phyloP scores from a whole-genome alignment of 2,888 invertebrate species.

The Odontocolon sp. region DNA sequence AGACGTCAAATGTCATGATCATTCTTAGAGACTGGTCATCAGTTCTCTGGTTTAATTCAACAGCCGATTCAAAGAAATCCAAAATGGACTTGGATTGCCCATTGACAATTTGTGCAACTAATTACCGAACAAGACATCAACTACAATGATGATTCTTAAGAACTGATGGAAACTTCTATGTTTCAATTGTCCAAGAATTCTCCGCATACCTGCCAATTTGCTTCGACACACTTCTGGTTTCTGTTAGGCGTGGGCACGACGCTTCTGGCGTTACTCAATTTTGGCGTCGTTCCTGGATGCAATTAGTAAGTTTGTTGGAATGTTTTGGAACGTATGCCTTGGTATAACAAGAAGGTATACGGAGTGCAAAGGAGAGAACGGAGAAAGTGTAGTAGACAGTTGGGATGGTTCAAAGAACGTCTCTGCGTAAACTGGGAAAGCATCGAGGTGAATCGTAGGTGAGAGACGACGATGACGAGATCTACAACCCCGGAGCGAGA shows the following conservation, averaged over 20 bases:
- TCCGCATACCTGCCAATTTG: not conserved
- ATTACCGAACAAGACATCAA: too few species aligned
- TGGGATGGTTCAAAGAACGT: not conserved
- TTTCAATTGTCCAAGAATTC: not conserved
- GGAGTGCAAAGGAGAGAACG: not conserved
- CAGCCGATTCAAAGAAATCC: too few species aligned
- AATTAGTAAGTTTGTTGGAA: slow-evolving; percentile 41
- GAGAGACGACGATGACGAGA: slow-evolving; percentile 1
- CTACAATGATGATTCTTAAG: not conserved
- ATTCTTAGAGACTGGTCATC: too few species aligned
- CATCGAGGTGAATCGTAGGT: slow-evolving; percentile 12
- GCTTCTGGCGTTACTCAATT: slow-evolving; percentile 5
- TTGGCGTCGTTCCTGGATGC: slow-evolving; percentile 20
- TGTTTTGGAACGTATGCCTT: not conserved
- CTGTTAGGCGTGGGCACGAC: not conserved
- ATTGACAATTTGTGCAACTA: too few species aligned
- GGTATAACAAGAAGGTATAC: not conserved
- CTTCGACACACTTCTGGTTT: not conserved
- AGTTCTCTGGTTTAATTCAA: too few species aligned
- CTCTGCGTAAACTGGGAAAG: slow-evolving; percentile 1
- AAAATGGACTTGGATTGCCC: too few species aligned
- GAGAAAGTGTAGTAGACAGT: not conserved
- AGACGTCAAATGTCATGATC: too few species aligned
- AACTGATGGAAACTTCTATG: not conserved
- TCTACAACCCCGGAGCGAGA: not conserved